Evolutionary conservation across 2,888 invertebrate genomes (phyloP).

Genomic region (Limnephilus marmoratus): DNA sequence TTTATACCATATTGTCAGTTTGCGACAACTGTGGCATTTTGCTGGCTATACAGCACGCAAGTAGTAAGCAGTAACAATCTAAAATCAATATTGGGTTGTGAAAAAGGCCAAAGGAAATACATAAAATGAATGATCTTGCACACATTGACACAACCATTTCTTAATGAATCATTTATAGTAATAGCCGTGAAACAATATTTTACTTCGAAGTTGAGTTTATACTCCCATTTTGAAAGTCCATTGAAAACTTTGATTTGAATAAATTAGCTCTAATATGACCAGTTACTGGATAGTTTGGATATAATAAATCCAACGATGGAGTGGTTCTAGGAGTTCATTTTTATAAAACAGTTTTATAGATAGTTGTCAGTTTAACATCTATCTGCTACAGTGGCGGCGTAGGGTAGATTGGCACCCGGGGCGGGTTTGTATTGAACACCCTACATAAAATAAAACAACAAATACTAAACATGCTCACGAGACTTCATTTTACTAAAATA

Average conservation of each 20-base stretch:
- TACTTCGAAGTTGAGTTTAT: constrained; percentile 43
- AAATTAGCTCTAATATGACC: not conserved
- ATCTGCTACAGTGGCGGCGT: no score
- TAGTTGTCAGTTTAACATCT: not conserved
- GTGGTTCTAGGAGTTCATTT: not conserved
- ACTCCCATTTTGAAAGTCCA: constrained; percentile 52
- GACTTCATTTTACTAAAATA: no score
- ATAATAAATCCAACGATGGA: not conserved
- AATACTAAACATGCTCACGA: no score
- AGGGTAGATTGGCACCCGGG: no score
- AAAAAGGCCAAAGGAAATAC: not conserved
- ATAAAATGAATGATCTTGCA: constrained; percentile 25
- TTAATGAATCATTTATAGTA: constrained; percentile 52
- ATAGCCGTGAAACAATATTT: constrained; percentile 53
- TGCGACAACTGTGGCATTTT: no score
- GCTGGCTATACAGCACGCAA: not conserved
- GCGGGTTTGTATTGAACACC: no score
- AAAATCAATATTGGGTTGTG: not conserved
- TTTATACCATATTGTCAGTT: no score
- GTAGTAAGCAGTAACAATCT: not conserved
- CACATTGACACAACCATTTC: constrained; percentile 40
- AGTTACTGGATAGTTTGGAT: not conserved
- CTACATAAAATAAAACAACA: no score
- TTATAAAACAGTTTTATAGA: not conserved
- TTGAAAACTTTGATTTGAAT: not conserved